Conservation (phyloP, 23 tunicate genomes). For the Oikopleura dioica region DNA sequence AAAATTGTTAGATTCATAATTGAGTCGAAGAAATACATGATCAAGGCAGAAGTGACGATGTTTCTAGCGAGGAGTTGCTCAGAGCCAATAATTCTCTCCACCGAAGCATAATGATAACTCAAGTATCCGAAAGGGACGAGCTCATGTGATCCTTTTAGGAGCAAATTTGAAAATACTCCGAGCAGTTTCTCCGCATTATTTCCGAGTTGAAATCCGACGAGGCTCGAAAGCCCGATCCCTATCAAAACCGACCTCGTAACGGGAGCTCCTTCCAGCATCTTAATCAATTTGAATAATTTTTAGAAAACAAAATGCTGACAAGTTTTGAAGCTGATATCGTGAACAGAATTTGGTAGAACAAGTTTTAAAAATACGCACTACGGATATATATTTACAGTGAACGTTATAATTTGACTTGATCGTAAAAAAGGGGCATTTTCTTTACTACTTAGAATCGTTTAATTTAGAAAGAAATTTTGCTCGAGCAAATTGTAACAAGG, state of each 20-base stretch:
- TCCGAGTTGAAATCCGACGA: not conserved
- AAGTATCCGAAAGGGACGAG: not conserved
- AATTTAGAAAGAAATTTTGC: constrained; percentile 2
- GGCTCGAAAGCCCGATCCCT: not conserved
- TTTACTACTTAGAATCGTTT: not conserved
- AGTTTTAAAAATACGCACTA: no score
- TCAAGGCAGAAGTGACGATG: no score
- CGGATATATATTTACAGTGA: no score
- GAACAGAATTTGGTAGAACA: not conserved
- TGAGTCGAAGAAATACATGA: no score
- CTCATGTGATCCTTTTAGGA: not conserved
- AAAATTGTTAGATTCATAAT: no score
- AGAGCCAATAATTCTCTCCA: not conserved
- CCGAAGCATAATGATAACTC: not conserved
- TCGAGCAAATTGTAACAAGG: constrained; percentile 5
- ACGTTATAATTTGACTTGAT: no score
- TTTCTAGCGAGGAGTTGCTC: not conserved
- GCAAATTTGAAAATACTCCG: not conserved
- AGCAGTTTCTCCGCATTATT: not conserved
- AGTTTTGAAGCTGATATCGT: not conserved
- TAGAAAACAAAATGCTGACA: not conserved
- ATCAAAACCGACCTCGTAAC: not conserved
- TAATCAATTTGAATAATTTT: not conserved
- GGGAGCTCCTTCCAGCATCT: not conserved
- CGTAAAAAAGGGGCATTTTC: not conserved